Percentiles rank a stretch among this genome's conserved stretches.
These are phyloP conservation scores for Enteromius afrohamiltoni DNA, from an alignment of 2,797 vertebrate genomes.

Conservation along the genomic window DNA sequence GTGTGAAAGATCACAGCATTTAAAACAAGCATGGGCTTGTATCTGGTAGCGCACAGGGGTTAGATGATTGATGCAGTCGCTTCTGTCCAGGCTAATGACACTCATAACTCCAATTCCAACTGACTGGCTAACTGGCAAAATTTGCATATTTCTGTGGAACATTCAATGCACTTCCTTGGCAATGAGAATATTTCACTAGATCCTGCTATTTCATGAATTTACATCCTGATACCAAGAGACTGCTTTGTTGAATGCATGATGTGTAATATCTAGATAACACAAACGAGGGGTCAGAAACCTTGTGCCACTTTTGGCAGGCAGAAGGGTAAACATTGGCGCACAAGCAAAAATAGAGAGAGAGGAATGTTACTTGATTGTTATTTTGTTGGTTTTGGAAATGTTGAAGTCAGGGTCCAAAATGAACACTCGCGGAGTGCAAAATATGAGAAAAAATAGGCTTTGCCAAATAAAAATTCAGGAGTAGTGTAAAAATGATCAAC, in stretches of 20 bases:
- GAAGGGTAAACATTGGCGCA: conserved; percentile 9
- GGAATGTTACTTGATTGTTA: not conserved
- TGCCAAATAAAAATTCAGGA: not conserved
- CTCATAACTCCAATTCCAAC: conserved; percentile 36
- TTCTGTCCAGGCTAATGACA: conserved; percentile 37
- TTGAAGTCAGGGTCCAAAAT: not conserved
- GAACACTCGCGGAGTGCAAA: not conserved
- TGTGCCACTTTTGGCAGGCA: conserved; percentile 3
- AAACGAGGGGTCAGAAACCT: conserved; percentile 2
- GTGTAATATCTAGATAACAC: not conserved
- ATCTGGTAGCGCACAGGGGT: conserved; percentile 36
- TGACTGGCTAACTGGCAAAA: conserved; percentile 1
- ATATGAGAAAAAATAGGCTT: not conserved
- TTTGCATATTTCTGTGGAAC: conserved; percentile 2
- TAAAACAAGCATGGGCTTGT: conserved; percentile 28
- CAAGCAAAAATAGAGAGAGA: not conserved
- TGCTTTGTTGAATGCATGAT: not conserved
- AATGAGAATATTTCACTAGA: not conserved
- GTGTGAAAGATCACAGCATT: conserved; percentile 47
- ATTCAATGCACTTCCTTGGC: not conserved
- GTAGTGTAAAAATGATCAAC: not conserved
- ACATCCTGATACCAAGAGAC: not conserved
- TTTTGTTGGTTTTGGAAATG: not conserved
- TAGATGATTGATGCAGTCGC: conserved; percentile 31
- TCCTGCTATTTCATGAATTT: not conserved